These are phyloP conservation scores for Hippoglossus hippoglossus DNA, from an alignment of 2,797 vertebrate genomes.

Conservation along the genomic window DNA sequence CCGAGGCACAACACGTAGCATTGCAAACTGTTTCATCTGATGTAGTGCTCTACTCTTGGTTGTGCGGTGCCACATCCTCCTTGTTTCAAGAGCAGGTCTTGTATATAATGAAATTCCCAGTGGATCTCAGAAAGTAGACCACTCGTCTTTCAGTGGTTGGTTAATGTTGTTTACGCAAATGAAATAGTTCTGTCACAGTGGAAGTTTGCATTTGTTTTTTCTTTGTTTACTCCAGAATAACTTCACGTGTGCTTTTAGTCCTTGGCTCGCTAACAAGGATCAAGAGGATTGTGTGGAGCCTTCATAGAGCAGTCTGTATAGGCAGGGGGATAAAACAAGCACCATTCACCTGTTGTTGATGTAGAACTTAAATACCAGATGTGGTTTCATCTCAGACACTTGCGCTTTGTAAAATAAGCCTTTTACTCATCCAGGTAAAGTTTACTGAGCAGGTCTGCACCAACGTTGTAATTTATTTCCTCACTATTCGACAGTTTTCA, in stretches of 20 bases:
- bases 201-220: slow-evolving; percentile 64
- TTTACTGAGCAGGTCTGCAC: slow-evolving; percentile 57
- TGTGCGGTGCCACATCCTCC: slow-evolving; percentile 26
- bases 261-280: slow-evolving; percentile 67
- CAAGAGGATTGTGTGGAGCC: slow-evolving; percentile 61
- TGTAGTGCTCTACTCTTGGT: slow-evolving; percentile 37
- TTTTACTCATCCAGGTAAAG: slow-evolving; percentile 57
- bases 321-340: slow-evolving; percentile 65
- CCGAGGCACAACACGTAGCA: slow-evolving; percentile 28
- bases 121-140: slow-evolving; percentile 73
- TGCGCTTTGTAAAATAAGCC: slow-evolving; percentile 23
- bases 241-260: slow-evolving; percentile 65
- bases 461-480: slow-evolving; percentile 31
- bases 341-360: slow-evolving; percentile 71
- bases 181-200: slow-evolving; percentile 63
- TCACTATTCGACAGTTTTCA: slow-evolving; percentile 26
- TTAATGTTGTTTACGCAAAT: slow-evolving; percentile 76
- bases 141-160: slow-evolving; percentile 62
- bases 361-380: slow-evolving; percentile 51
- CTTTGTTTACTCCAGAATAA: slow-evolving; percentile 73
- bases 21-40: slow-evolving; percentile 54
- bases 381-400: slow-evolving; percentile 51
- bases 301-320: slow-evolving; percentile 43
- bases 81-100: slow-evolving; percentile 57
- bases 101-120: slow-evolving; percentile 64